Evolutionary conservation across 2,797 vertebrate genomes (phyloP).

Genomic region (Falco biarmicus): DNA sequence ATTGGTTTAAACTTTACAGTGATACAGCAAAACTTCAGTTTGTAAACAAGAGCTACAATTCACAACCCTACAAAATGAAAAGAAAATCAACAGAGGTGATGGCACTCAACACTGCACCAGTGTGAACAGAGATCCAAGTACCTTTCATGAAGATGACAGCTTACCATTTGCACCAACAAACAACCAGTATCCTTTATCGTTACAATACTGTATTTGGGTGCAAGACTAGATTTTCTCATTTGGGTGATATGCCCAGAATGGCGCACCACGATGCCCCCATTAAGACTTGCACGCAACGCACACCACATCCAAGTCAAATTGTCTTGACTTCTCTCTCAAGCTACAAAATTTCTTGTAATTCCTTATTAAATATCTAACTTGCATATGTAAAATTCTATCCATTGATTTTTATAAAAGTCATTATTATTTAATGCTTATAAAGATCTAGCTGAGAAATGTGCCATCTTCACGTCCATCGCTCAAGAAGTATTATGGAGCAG

Average conservation of each 20-base stretch:
- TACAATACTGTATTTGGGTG: not conserved
- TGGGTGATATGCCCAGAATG: not conserved
- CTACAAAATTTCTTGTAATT: not conserved
- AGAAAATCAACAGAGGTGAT: not conserved
- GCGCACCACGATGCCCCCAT: not conserved
- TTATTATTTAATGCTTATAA: not conserved
- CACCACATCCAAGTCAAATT: not conserved
- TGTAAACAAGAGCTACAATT: not conserved
- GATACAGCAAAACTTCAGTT: not conserved
- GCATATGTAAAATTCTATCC: not conserved
- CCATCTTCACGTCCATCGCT: not conserved
- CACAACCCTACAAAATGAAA: not conserved
- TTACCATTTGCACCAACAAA: not conserved
- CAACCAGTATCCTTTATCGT: not conserved
- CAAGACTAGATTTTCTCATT: not conserved
- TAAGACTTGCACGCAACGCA: not conserved
- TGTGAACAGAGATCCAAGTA: not conserved
- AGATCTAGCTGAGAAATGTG: not conserved
- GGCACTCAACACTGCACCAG: not conserved
- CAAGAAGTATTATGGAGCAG: not conserved
- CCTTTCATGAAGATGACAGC: slow-evolving; percentile 27
- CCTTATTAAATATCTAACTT: not conserved
- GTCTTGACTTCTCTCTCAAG: not conserved
- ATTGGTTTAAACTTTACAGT: not conserved
- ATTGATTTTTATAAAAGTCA: not conserved